Percentiles rank a stretch among this genome's conserved stretches.
phyloP scores from a whole-genome alignment of 1,140 invertebrate species.

The Archegozetes longisetosus region DNA sequence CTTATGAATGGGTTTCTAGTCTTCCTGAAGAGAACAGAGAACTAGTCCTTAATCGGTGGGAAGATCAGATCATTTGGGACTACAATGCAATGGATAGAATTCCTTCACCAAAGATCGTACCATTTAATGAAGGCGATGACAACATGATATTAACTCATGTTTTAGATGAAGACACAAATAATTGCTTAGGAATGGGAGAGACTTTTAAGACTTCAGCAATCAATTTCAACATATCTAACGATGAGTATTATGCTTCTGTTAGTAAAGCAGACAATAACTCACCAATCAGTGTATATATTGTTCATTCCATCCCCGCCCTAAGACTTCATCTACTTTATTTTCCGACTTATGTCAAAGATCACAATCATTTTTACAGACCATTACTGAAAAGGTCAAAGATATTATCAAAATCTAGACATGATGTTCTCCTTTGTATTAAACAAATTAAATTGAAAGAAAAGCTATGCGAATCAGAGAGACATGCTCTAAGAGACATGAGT shows the following conservation, averaged over 20 bases:
- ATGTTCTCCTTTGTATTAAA: neutral
- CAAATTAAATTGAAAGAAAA: neutral
- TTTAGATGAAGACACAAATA: neutral
- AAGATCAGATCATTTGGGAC: neutral
- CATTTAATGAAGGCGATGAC: neutral
- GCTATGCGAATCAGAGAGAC: neutral
- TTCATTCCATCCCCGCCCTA: neutral
- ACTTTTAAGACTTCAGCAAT: slow-evolving; percentile 33
- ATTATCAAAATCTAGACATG: neutral
- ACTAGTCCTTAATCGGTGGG: neutral
- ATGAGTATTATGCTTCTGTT: slow-evolving; percentile 58
- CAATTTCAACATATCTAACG: slow-evolving; percentile 94
- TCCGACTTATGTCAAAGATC: neutral
- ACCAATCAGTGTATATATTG: neutral
- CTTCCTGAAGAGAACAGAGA: neutral
- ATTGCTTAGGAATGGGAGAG: neutral
- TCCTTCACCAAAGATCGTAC: neutral
- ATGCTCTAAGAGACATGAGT: neutral
- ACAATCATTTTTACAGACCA: neutral
- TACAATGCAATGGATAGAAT: neutral
- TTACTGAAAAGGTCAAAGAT: neutral
- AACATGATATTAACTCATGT: neutral
- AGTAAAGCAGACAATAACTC: neutral
- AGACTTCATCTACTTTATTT: neutral
- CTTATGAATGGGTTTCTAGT: neutral